Percentiles rank a stretch among this genome's conserved stretches.
phyloP scores from a whole-genome alignment of 2,888 invertebrate species.

The Piscicola geometra region DNA sequence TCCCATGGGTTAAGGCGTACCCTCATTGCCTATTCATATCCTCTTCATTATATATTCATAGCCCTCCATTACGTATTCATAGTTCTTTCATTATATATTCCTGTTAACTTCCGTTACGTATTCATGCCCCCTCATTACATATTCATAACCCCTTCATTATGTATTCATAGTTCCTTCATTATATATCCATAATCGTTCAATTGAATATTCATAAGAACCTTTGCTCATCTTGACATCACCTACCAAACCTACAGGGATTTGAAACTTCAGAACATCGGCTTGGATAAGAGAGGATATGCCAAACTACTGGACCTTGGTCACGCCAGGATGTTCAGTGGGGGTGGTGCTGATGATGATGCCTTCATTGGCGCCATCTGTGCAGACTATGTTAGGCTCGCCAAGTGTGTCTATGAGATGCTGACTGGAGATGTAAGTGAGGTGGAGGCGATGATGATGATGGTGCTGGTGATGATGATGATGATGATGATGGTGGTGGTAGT shows the following conservation, averaged over 20 bases:
- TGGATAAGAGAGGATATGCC: neutral
- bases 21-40: no score
- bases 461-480: no score
- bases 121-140: no score
- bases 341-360: neutral
- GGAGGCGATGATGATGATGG: neutral
- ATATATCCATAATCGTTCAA: no score
- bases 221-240: no score
- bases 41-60: no score
- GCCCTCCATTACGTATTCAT: neutral
- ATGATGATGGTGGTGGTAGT: no score
- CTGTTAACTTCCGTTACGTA: no score
- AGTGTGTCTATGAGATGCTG: neutral
- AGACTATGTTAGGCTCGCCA: neutral
- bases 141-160: no score
- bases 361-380: neutral
- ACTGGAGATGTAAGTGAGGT: neutral
- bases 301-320: neutral
- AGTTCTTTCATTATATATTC: neutral
- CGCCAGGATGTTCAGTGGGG: neutral
- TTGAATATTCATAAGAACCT: no score
- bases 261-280: neutral
- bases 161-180: no score
- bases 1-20: neutral
- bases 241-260: slow-evolving; percentile 1